Evolutionary conservation across 2,113 vertebrate species (phyloP).

Genomic region (Pollimyrus isidori): DNA sequence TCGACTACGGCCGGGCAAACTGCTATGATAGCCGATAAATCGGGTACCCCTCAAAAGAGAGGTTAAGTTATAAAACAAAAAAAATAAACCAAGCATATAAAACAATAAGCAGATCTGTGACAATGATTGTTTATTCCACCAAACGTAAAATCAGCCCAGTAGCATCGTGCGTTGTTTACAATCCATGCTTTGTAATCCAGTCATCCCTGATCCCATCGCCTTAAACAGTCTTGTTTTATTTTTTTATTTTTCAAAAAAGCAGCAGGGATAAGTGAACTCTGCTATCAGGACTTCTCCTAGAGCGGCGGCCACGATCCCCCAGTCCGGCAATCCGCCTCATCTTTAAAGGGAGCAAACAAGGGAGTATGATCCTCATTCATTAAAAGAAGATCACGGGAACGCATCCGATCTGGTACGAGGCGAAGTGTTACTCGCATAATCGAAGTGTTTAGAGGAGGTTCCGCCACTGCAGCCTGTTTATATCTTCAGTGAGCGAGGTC

Average conservation of each 20-base stretch:
- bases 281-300: not conserved
- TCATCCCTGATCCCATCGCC: not conserved
- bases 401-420: not conserved
- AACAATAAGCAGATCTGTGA: not conserved
- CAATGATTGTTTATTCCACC: not conserved
- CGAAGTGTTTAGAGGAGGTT: not conserved
- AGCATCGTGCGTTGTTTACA: not conserved
- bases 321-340: not conserved
- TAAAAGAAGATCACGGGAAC: not conserved
- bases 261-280: not conserved
- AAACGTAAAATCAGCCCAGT: not conserved
- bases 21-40: not conserved
- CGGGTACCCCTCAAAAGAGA: not conserved
- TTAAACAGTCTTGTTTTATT: not conserved
- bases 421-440: not conserved
- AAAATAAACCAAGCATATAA: not conserved
- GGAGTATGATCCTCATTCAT: not conserved
- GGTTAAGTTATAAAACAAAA: not conserved
- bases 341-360: not conserved
- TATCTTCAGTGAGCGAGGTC: not conserved
- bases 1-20: not conserved
- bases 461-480: not conserved
- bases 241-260: not conserved
- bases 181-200: not conserved
- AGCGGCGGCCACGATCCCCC: not conserved